Percentiles rank a stretch among this genome's conserved stretches.
These are phyloP conservation scores for Haliclystus octoradiatus DNA, from an alignment of 30 jellyfish, hydroid and myxozoan genomes.

Conservation along the genomic window DNA sequence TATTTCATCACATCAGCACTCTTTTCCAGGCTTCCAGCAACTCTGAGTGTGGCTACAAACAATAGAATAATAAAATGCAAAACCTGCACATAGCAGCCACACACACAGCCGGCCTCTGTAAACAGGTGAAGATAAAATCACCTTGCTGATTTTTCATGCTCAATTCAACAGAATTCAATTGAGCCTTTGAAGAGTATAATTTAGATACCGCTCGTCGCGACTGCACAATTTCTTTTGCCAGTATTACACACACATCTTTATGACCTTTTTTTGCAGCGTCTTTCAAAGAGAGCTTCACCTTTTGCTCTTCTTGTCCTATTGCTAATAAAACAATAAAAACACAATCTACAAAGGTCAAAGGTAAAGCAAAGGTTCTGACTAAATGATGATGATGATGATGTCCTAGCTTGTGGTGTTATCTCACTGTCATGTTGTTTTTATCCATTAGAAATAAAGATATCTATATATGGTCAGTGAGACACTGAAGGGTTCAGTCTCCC, in stretches of 20 bases:
- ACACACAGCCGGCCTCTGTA: too few relatives aligned
- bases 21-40: conserved; percentile 70
- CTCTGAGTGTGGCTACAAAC: conserved; percentile 71
- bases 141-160: conserved; percentile 93
- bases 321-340: conserved; percentile 14
- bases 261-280: conserved; percentile 98
- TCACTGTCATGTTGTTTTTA: background rate
- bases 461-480: background rate
- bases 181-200: conserved; percentile 89
- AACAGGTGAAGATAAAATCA: too few relatives aligned
- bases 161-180: conserved; percentile 81
- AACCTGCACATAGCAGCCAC: too few relatives aligned
- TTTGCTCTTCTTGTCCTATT: conserved; percentile 73
- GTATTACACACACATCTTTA: conserved; percentile 71
- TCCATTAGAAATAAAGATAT: background rate
- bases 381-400: background rate
- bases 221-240: conserved; percentile 81
- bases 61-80: too few relatives aligned
- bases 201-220: conserved; percentile 90
- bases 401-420: background rate
- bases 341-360: background rate
- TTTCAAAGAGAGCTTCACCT: conserved; percentile 79
- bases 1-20: conserved; percentile 90
- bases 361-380: background rate
- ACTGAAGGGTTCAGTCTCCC: too few relatives aligned